Evolutionary conservation across 2,797 vertebrate species (phyloP).

Genomic region (Ctenopoma kingsleyae): DNA sequence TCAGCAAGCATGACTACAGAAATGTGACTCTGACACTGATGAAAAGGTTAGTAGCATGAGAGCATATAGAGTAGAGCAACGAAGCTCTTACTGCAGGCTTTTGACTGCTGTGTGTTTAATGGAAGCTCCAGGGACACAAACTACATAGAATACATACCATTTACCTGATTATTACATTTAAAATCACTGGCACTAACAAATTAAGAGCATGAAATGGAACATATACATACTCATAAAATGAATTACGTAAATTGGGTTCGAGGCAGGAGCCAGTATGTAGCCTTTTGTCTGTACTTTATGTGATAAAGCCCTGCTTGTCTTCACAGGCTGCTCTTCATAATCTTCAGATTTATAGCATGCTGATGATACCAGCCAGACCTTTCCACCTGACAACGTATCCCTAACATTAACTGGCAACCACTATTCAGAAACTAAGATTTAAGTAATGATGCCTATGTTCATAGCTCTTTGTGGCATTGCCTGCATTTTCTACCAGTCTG

Average conservation of each 20-base stretch:
- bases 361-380: constrained; percentile 12
- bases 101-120: constrained; percentile 1
- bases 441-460: constrained; percentile 22
- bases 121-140: constrained; percentile 8
- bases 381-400: constrained; percentile 11
- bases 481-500: constrained; percentile 37
- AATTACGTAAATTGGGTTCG: too few species aligned
- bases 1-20: constrained; percentile 66
- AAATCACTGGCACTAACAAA: background rate
- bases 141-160: background rate
- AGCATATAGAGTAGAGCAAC: constrained; percentile 15
- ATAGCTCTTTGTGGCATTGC: constrained; percentile 28
- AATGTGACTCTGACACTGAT: constrained; percentile 69
- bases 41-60: constrained; percentile 56
- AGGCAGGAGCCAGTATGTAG: background rate
- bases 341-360: background rate
- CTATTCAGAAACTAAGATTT: constrained; percentile 10
- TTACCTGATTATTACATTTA: constrained; percentile 8
- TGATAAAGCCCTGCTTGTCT: background rate
- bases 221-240: too few species aligned
- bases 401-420: constrained; percentile 1
- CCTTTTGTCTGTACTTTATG: constrained; percentile 3
- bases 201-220: too few species aligned
- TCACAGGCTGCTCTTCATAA: constrained; percentile 11
- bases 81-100: constrained; percentile 8